Evolutionary conservation across 2,797 vertebrate genomes (phyloP), one percentile per base, ranked within the genome.

Genomic region (Mionectes olivaceus): DNA sequence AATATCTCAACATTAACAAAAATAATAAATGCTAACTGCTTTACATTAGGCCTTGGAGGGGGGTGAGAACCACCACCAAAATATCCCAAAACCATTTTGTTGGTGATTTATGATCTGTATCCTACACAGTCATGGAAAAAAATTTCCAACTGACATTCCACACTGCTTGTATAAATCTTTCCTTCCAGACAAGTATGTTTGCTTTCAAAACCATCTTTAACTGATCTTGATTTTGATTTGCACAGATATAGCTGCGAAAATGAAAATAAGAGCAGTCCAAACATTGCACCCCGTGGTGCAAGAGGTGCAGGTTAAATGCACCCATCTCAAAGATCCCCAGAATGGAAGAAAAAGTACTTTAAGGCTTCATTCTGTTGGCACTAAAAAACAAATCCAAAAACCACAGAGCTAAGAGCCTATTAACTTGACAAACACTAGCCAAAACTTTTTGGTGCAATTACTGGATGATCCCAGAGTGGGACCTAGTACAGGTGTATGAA

Each of bases 41-140:
- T 89, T 84, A 84, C 37, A 37, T 88, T 76, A 82, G 70, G 32
- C 11, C 13, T 4, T 19, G 11, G n/a, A 5, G 12, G 24, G 24
- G 24, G 44, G 7, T 15, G 33, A 25, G 19, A 18, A 37, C 18
- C 10, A 22, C 21, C 22, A 21, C 8, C 28, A 30, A 35, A 10
- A 9, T 13, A 60, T 11, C 23, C 41, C 23, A 21, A 19, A 89
- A 79, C 2, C 3, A 43, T 55, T 52, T 59, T 73, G n/a, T 59
- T 33, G 19, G 8, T 83, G 52, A 94, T 90, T 90, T 85, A 90
- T 68, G 18, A 83, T 46, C 77, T 87, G 59, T 52, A 76, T 52
- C 63, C 73, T 56, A 47, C 23, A 75, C 2, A 83, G 55, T 39
- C 47, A 76, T 0, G 3, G 44, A 76, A 84, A 76, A 88, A 89